Evolutionary conservation across 2,888 invertebrate genomes (phyloP), one percentile per base, ranked within the genome.

Genomic region (Hemicrepidius hirtus): DNA sequence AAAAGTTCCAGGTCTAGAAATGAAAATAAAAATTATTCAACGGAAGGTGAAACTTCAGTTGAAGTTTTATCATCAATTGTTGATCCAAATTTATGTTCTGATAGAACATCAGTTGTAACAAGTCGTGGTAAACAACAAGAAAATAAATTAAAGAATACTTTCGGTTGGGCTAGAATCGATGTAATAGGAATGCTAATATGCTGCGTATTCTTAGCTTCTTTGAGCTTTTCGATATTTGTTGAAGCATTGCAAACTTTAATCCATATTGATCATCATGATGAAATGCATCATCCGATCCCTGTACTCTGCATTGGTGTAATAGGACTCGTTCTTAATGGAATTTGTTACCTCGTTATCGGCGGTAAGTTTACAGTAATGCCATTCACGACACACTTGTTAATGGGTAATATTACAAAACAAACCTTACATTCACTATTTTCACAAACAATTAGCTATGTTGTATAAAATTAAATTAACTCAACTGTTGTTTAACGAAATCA

Each of bases 131-230:
- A 83, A 81, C 89, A 83, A 79, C 90, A 85, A 3, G 94, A 93
- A 78, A 87, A 88, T 40, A 88, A 89, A 75, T 88, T 96, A 70
- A 92, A 93, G 74, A 97, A 96, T 85, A 97, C 97, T 0, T 97
- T 97, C 81, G 97, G 97, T 7, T 97, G 97, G 97, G 94, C 96
- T 2, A 91, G 97, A 75, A 94, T 96, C 63, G 96, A 97, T 81
- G 93, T 97, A n/a, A 89, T 96, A 6, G 93, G 94, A 46, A 92
- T 95, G 88, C 87, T 96, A 49, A 92, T 94, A 2, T 94, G 94
- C 62, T 94, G 94, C 84, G 93, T 95, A 44, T 93, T 96, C 78
- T 89, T 96, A 75, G 92, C 93, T 0, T 95, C 97, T 0, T 90
- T 97, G 73, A 93, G 94, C 50, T 94, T 96, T 82, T 95, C 95